Percentiles rank a stretch among this genome's conserved stretches.
These are phyloP conservation scores for Epinephelus cyanopodus DNA, from an alignment of 2,113 vertebrate genomes.

Conservation along the genomic window DNA sequence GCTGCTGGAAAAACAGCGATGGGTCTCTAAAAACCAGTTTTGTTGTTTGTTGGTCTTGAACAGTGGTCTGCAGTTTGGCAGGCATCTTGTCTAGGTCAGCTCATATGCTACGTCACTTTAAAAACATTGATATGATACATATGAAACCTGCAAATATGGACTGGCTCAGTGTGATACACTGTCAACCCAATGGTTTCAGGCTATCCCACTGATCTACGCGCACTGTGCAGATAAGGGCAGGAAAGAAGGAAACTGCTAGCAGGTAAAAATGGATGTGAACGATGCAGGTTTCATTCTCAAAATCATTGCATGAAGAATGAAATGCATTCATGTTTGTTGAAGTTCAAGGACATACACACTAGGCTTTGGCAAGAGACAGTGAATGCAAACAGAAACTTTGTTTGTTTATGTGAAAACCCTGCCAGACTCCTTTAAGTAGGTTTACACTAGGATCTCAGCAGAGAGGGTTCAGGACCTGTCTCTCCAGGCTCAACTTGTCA, in stretches of 20 bases:
- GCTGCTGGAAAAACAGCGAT: no score
- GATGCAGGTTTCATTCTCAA: not conserved
- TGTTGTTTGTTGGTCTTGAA: no score
- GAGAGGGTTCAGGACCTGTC: constrained; percentile 86
- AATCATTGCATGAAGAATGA: not conserved
- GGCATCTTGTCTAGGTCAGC: no score
- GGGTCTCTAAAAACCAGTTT: no score
- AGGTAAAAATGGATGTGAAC: not conserved
- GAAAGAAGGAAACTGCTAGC: not conserved
- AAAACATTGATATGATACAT: no score
- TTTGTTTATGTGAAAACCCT: not conserved
- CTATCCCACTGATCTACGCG: not conserved
- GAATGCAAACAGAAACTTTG: not conserved
- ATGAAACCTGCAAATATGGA: no score
- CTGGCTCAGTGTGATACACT: not conserved
- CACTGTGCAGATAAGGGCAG: not conserved
- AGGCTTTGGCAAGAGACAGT: not conserved
- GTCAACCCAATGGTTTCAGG: not conserved
- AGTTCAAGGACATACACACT: not conserved
- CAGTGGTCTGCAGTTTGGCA: no score
- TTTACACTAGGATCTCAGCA: not conserved
- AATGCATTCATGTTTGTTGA: not conserved
- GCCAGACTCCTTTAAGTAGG: no score
- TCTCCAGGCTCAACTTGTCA: constrained; percentile 95
- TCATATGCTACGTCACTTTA: no score